These are phyloP conservation scores for Altica lythri DNA, from an alignment of 2,888 invertebrate species.

Conservation along the genomic window DNA sequence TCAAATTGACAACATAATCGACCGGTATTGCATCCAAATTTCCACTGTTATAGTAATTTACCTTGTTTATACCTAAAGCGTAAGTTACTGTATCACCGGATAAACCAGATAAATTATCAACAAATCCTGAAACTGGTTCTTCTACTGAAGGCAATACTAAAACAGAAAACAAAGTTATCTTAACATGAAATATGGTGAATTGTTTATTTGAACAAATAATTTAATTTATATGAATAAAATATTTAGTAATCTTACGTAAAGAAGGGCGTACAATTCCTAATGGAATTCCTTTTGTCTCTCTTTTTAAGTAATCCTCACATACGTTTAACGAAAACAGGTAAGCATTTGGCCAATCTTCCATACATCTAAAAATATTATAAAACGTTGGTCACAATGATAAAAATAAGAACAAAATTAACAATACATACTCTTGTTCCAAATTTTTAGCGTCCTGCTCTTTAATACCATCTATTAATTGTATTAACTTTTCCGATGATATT, in stretches of 20 bases:
- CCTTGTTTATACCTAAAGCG: conserved; percentile 44
- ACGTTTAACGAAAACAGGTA: conserved; percentile 76
- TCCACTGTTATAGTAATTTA: conserved; percentile 67
- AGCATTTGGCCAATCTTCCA: conserved; percentile 69
- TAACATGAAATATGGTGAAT: no score
- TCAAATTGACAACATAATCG: conserved; percentile 75
- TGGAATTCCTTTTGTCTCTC: conserved; percentile 63
- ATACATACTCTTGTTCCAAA: conserved; percentile 40
- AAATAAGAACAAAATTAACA: not conserved
- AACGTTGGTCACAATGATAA: no score
- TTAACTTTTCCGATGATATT: conserved; percentile 56
- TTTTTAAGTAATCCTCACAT: conserved; percentile 66
- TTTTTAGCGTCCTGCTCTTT: conserved; percentile 53
- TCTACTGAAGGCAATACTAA: conserved; percentile 41
- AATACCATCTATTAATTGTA: conserved; percentile 45
- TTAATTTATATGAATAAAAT: no score
- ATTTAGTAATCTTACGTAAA: conserved; percentile 62
- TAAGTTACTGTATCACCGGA: conserved; percentile 39
- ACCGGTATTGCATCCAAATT: conserved; percentile 79
- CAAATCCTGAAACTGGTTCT: conserved; percentile 62
- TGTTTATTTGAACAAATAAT: no score
- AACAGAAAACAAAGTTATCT: conserved; percentile 20
- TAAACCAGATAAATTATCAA: conserved; percentile 47
- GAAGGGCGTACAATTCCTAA: conserved; percentile 72
- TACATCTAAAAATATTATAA: conserved; percentile 51